phyloP scores from a whole-genome alignment of 2,888 invertebrate genomes.

The Pantelozetes paolii region DNA sequence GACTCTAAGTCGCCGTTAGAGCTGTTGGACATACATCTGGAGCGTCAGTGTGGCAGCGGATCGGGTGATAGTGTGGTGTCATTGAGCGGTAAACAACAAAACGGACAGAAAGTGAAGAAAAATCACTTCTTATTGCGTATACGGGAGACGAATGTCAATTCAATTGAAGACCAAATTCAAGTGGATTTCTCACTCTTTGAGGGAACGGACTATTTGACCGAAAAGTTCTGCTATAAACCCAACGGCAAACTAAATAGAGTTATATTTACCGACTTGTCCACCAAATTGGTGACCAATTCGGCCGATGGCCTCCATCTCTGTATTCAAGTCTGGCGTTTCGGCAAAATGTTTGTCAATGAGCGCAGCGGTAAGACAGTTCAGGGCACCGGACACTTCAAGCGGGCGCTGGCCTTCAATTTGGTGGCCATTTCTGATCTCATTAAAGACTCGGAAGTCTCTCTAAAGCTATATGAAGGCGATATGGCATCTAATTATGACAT shows the following conservation, averaged over 20 bases:
- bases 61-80: slow-evolving; percentile 4
- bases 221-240: slow-evolving; percentile 37
- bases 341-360: slow-evolving; percentile 42
- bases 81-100: neutral
- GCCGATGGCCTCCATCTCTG: slow-evolving; percentile 7
- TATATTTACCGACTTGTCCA: slow-evolving; percentile 36
- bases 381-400: slow-evolving; percentile 54
- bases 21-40: slow-evolving; percentile 62
- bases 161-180: slow-evolving; percentile 21
- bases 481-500: slow-evolving; percentile 86
- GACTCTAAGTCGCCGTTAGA: slow-evolving; percentile 83
- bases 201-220: slow-evolving; percentile 29
- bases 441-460: slow-evolving; percentile 80
- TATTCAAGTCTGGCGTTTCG: slow-evolving; percentile 42
- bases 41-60: neutral
- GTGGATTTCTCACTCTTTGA: slow-evolving; percentile 11
- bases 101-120: neutral
- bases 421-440: slow-evolving; percentile 83
- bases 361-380: slow-evolving; percentile 30
- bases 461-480: slow-evolving; percentile 83
- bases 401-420: slow-evolving; percentile 72
- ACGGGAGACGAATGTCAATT: slow-evolving; percentile 13
- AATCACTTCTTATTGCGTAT: slow-evolving; percentile 2
- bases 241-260: slow-evolving; percentile 17
- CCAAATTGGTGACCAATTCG: neutral